Evolutionary conservation across 2,113 vertebrate species (phyloP), one percentile per base, ranked within the genome.

Genomic region (Hippolais icterina): DNA sequence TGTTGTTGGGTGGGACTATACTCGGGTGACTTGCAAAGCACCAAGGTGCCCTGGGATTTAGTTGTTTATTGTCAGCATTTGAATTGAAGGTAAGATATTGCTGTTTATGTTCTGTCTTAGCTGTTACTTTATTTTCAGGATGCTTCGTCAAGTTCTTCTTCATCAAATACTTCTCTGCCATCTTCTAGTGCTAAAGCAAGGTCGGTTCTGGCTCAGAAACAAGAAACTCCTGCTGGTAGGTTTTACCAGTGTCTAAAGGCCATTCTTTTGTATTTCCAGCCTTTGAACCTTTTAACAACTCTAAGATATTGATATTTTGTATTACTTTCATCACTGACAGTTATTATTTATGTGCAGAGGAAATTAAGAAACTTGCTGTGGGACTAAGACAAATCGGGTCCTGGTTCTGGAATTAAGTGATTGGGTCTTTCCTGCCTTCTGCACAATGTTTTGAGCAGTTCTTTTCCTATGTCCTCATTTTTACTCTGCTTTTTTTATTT

Each of bases 1-100:
- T 15, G 0, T 33, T 23, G 2, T 3, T 16, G 12, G 54, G 2
- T n/a, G 24, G n/a, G 33, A 1, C 29, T 64, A 23, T 6, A 1
- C 11, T 64, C 14, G 1, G 12, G 13, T 44, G 54, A 29, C 17
- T 28, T 50, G 37, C 6, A 28, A 68, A 91, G 69, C 31, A 15
- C 17, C 31, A 2, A 33, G 9, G 2, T 0, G 2, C 31, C 3
- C 3, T n/a, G 27, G 15, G 15, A 6, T 29, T 80, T 33, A 10
- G 6, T 25, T 65, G 10, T 21, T 59, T 60, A 1, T 33, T 86
- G 42, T 49, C 41, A 21, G 16, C 11, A 1, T 65, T 79, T 21
- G 2, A 9, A 19, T 24, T 2, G 14, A 22, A 44, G 9, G 11
- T 41, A 9, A 53, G 5, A 9, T 25, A 3, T 31, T 11, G 24